Evolutionary conservation across 2,113 vertebrate genomes (phyloP).

Genomic region (Psittacus erithacus): DNA sequence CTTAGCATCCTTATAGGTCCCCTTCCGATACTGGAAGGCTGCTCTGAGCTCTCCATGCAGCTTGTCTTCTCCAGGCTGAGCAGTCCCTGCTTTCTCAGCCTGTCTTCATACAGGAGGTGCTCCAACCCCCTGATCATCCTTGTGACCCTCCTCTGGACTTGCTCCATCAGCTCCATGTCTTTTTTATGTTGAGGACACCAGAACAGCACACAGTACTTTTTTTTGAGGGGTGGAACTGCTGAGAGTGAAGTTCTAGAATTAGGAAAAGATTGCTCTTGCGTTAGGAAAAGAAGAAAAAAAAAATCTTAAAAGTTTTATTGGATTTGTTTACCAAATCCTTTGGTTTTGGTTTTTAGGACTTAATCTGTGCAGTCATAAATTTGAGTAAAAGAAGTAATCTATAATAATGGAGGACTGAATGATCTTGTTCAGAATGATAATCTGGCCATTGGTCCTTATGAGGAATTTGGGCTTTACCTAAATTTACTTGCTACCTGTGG

Average conservation of each 20-base stretch:
- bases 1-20: not conserved
- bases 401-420: fast-evolving
- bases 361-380: not conserved
- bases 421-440: not conserved
- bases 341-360: not conserved
- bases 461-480: not conserved
- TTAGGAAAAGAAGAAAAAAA: not conserved
- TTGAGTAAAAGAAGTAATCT: not conserved
- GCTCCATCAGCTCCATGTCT: not conserved
- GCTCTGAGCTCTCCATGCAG: not conserved
- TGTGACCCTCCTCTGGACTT: not conserved
- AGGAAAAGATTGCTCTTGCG: not conserved
- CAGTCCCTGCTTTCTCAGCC: not conserved
- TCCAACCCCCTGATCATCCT: not conserved
- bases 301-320: not conserved
- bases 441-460: not conserved
- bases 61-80: not conserved
- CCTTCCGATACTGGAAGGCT: not conserved
- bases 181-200: not conserved
- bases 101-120: not conserved
- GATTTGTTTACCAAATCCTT: not conserved
- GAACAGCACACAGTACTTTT: not conserved
- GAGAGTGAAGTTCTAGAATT: not conserved
- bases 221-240: not conserved
- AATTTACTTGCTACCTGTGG: not conserved